Evolutionary conservation across 2,888 invertebrate genomes (phyloP).

Genomic region (Megamerina dolium): DNA sequence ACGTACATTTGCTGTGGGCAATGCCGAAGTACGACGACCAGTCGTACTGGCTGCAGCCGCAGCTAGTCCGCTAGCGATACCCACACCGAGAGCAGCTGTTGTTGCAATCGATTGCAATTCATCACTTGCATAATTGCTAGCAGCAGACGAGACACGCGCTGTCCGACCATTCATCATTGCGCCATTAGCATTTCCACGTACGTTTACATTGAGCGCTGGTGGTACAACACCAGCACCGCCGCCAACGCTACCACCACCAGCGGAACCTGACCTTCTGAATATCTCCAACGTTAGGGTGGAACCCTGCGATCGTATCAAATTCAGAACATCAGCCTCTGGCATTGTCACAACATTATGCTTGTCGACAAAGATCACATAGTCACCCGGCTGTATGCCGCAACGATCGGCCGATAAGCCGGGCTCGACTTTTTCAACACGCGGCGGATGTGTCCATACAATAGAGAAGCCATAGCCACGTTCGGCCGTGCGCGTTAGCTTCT

Average conservation of each 20-base stretch:
- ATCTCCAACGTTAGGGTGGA: conserved; percentile 66
- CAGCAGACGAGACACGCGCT: conserved; percentile 20
- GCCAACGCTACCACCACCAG: conserved; percentile 25
- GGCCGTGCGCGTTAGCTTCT: conserved; percentile 53
- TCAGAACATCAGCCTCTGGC: conserved; percentile 65
- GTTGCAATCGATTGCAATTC: conserved; percentile 12
- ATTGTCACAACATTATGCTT: conserved; percentile 80
- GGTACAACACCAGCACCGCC: conserved; percentile 7
- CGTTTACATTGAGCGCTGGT: conserved; percentile 8
- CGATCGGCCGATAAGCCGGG: conserved; percentile 74
- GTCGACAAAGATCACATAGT: conserved; percentile 83
- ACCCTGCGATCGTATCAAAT: conserved; percentile 64
- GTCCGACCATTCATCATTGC: conserved; percentile 31
- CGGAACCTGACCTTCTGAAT: conserved; percentile 52
- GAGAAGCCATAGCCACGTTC: conserved; percentile 76
- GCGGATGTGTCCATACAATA: conserved; percentile 84
- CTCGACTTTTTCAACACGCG: conserved; percentile 77
- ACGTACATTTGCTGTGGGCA: conserved; percentile 45
- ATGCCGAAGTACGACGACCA: background rate
- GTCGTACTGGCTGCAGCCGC: conserved; percentile 24
- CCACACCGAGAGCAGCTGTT: background rate
- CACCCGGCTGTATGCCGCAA: conserved; percentile 76
- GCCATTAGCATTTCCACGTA: conserved; percentile 20
- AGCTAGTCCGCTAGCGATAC: conserved; percentile 15
- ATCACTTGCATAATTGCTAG: conserved; percentile 28